A percentile compares a stretch with the other conserved stretches of the same genome.
phyloP scores from a whole-genome alignment of 2,113 vertebrate genomes.

The Lagopus muta region DNA sequence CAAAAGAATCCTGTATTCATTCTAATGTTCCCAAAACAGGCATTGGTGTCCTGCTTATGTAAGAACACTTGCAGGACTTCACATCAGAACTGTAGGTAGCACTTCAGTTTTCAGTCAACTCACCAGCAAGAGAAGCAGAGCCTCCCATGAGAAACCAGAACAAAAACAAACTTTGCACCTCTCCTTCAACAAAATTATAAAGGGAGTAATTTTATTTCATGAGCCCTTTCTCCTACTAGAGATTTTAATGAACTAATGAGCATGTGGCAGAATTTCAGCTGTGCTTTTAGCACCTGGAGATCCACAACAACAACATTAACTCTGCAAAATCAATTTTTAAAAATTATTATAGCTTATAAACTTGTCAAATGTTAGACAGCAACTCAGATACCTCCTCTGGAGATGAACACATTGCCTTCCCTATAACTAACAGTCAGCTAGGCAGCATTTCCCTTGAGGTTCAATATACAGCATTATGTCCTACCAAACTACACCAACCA shows the following conservation, averaged over 20 bases:
- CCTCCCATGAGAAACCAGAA: background rate
- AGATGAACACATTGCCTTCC: background rate
- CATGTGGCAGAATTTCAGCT: background rate
- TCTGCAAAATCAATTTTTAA: background rate
- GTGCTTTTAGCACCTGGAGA: background rate
- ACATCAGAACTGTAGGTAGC: background rate
- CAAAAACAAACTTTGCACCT: background rate
- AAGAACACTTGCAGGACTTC: background rate
- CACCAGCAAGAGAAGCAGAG: background rate
- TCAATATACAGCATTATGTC: accelerated
- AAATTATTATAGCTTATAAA: background rate
- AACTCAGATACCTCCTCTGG: background rate
- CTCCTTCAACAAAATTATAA: background rate
- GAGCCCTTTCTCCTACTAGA: background rate
- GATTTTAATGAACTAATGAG: background rate
- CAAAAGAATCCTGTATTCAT: background rate
- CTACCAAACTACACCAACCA: background rate
- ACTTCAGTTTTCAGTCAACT: background rate
- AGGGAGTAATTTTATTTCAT: background rate
- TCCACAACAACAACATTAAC: background rate
- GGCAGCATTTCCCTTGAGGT: background rate
- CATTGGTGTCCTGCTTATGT: background rate
- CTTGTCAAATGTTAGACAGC: background rate
- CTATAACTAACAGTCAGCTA: background rate
- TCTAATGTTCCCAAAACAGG: background rate